Percentiles rank a stretch among this genome's conserved stretches.
Evolutionary conservation across 1,140 invertebrate genomes (phyloP).

Genomic region (Plectrocnemia conspersa): DNA sequence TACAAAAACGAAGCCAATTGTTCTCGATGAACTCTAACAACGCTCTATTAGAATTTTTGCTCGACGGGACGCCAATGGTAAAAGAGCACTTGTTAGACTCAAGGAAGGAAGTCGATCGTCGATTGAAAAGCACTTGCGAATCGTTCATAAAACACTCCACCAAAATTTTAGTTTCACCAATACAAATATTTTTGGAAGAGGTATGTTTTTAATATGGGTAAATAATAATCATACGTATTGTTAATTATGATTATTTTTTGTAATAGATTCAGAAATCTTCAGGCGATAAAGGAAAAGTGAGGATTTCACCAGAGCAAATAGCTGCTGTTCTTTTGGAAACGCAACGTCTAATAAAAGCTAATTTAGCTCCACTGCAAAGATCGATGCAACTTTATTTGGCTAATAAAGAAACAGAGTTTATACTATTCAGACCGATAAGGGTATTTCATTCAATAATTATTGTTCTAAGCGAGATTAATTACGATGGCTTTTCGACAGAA

Average conservation of each 20-base stretch:
- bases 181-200: conserved; percentile 71
- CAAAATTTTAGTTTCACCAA: conserved; percentile 66
- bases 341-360: conserved; percentile 70
- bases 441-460: conserved; percentile 47
- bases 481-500: too few species aligned
- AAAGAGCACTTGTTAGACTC: conserved; percentile 89
- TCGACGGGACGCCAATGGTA: conserved; percentile 87
- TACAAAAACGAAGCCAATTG: conserved; percentile 81
- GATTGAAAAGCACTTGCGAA: conserved; percentile 89
- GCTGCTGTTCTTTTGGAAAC: conserved; percentile 59
- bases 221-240: conserved; percentile 4
- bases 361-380: conserved; percentile 73
- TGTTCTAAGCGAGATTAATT: too few species aligned
- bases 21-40: conserved; percentile 88
- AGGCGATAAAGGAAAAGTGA: not conserved
- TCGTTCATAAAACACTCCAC: conserved; percentile 80
- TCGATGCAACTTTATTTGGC: conserved; percentile 92
- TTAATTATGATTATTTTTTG: conserved; percentile 22
- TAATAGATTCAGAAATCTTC: conserved; percentile 22
- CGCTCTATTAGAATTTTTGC: conserved; percentile 84
- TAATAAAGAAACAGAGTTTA: conserved; percentile 95
- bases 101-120: conserved; percentile 88
- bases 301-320: conserved; percentile 41
- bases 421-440: conserved; percentile 88
- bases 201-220: conserved; percentile 44